Conservation (phyloP, 2,888 invertebrate species). For the Leptodirus hochenwartii region DNA sequence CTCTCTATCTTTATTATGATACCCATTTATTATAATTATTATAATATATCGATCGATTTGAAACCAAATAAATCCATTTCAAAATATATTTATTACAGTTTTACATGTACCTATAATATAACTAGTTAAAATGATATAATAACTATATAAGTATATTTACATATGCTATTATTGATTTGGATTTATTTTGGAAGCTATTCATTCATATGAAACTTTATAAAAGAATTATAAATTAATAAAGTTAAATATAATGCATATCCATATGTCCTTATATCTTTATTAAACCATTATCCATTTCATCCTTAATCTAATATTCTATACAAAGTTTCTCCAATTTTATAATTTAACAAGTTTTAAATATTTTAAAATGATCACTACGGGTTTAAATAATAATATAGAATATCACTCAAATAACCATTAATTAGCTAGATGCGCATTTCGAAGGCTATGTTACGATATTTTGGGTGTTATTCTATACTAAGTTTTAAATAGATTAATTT, state of each 20-base stretch:
- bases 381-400: too few relatives aligned
- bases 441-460: too few relatives aligned
- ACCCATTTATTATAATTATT: slow-evolving; percentile 9
- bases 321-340: too few relatives aligned
- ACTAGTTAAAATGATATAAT: slow-evolving; percentile 11
- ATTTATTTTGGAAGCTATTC: slow-evolving; percentile 26
- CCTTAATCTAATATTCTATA: too few relatives aligned
- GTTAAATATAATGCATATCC: slow-evolving; percentile 29
- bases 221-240: slow-evolving; percentile 31
- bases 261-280: slow-evolving; percentile 11
- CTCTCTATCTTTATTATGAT: too few relatives aligned
- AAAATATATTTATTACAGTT: slow-evolving; percentile 16
- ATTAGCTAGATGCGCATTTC: too few relatives aligned
- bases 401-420: too few relatives aligned
- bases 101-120: slow-evolving; percentile 13
- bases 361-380: too few relatives aligned
- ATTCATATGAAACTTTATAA: slow-evolving; percentile 31
- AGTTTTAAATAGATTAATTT: too few relatives aligned
- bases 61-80: slow-evolving; percentile 23
- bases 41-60: slow-evolving; percentile 6
- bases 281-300: too few relatives aligned
- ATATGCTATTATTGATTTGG: slow-evolving; percentile 19
- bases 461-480: too few relatives aligned
- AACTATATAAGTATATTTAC: slow-evolving; percentile 10
- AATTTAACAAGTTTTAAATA: too few relatives aligned